A percentile compares a stretch with the other conserved stretches of the same genome.
These are phyloP conservation scores for Pseudomyrmex sp. DNA, from an alignment of 1,140 invertebrate species.

Conservation along the genomic window DNA sequence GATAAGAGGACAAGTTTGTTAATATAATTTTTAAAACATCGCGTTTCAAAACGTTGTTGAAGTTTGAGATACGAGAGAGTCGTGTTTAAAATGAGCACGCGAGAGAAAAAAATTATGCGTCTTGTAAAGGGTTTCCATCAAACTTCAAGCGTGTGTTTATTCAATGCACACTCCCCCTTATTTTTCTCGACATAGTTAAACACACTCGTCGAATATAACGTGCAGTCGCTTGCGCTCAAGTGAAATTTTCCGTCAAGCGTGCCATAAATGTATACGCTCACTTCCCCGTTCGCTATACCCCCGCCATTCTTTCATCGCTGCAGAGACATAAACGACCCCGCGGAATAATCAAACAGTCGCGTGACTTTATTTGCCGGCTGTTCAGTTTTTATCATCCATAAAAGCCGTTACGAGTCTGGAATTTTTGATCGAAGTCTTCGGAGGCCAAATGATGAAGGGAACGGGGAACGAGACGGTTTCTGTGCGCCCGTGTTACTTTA, in stretches of 20 bases:
- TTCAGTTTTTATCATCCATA: conserved; percentile 69
- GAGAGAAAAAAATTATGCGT: conserved; percentile 35
- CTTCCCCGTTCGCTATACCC: background rate
- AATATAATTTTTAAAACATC: conserved; percentile 49
- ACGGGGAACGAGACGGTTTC: conserved; percentile 38
- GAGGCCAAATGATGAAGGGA: conserved; percentile 21
- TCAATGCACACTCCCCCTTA: conserved; percentile 1
- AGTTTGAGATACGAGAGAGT: conserved; percentile 22
- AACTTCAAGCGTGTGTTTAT: conserved; percentile 4
- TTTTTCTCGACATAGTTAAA: background rate
- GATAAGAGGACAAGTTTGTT: conserved; percentile 62
- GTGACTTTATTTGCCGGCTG: conserved; percentile 64
- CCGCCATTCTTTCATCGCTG: background rate
- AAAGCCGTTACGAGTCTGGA: conserved; percentile 62
- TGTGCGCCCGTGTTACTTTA: conserved; percentile 58
- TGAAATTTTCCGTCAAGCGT: conserved; percentile 22
- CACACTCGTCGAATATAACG: conserved; percentile 6
- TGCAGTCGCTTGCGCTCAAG: conserved; percentile 14
- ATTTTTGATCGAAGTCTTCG: conserved; percentile 66
- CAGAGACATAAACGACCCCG: conserved; percentile 32
- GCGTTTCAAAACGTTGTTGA: conserved; percentile 50
- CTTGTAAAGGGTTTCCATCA: conserved; percentile 17
- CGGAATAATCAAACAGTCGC: conserved; percentile 61
- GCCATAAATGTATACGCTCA: conserved; percentile 1
- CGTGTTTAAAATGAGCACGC: conserved; percentile 40